Evolutionary conservation across 2,888 invertebrate species (phyloP).

Genomic region (Tachina fera): DNA sequence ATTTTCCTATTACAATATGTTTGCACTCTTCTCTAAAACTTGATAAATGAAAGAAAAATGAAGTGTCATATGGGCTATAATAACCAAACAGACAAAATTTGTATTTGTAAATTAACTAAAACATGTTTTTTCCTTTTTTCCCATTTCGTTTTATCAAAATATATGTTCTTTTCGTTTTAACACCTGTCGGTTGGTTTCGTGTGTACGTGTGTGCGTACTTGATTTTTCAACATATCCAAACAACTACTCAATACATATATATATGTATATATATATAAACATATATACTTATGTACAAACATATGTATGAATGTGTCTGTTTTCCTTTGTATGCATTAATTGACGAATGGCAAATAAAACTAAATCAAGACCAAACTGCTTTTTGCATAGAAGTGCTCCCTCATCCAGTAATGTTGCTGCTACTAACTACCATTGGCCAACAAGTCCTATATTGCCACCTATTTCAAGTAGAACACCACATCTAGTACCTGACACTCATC

Average conservation of each 20-base stretch:
- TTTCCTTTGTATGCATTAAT: conserved; percentile 49
- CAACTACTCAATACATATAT: no score
- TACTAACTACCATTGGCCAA: conserved; percentile 90
- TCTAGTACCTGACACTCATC: conserved; percentile 87
- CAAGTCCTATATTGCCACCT: conserved; percentile 90
- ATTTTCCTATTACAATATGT: no score
- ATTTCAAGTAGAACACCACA: conserved; percentile 88
- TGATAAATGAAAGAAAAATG: no score
- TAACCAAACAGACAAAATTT: conserved; percentile 55
- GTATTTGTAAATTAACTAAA: conserved; percentile 56
- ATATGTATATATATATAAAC: neutral
- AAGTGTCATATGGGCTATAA: no score
- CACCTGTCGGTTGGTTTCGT: conserved; percentile 48
- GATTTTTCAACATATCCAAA: neutral
- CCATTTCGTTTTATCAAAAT: conserved; percentile 49
- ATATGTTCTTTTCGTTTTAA: conserved; percentile 52
- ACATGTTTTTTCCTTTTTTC: conserved; percentile 49
- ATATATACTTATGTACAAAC: conserved; percentile 5
- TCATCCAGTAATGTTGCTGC: conserved; percentile 84
- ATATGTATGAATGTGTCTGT: conserved; percentile 37
- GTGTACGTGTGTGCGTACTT: conserved; percentile 35
- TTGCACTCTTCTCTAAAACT: no score
- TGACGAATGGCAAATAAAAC: conserved; percentile 63
- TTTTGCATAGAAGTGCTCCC: conserved; percentile 84
- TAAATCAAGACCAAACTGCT: conserved; percentile 80